Evolutionary conservation across 2,888 invertebrate genomes (phyloP).

Genomic region (Xestoiulus laeticollis): DNA sequence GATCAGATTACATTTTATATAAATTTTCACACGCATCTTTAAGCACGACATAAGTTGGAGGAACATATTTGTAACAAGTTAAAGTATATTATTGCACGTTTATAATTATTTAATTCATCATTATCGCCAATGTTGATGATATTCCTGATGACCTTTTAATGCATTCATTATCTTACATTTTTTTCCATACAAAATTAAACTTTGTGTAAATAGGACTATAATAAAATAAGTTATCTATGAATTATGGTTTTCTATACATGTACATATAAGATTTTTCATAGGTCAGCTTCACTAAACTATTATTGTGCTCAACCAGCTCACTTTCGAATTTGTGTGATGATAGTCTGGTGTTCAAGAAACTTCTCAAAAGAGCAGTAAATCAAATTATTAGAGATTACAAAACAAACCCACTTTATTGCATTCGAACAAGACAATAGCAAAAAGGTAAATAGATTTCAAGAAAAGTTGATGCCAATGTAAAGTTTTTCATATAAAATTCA

Average conservation of each 20-base stretch:
- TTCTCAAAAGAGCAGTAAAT: no score
- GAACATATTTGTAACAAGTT: background rate
- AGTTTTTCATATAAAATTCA: background rate
- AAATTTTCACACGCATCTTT: background rate
- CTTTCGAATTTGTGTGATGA: no score
- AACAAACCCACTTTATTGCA: background rate
- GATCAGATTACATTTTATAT: slow-evolving; percentile 1
- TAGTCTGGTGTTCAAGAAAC: no score
- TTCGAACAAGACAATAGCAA: background rate
- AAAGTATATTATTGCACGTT: slow-evolving; percentile 7
- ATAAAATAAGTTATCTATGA: slow-evolving; percentile 34
- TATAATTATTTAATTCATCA: slow-evolving; percentile 17
- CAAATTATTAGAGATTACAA: no score
- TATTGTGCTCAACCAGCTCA: no score
- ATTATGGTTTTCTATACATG: background rate
- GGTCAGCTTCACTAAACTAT: no score
- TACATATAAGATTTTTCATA: background rate
- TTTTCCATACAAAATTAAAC: background rate
- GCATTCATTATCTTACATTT: background rate
- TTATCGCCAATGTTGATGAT: background rate
- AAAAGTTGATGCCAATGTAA: background rate
- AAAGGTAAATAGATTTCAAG: background rate
- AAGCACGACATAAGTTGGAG: background rate
- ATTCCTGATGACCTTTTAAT: background rate
- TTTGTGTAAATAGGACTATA: slow-evolving; percentile 10